phyloP scores from a whole-genome alignment of 1,140 invertebrate species.

The Cyclargus thomasi region DNA sequence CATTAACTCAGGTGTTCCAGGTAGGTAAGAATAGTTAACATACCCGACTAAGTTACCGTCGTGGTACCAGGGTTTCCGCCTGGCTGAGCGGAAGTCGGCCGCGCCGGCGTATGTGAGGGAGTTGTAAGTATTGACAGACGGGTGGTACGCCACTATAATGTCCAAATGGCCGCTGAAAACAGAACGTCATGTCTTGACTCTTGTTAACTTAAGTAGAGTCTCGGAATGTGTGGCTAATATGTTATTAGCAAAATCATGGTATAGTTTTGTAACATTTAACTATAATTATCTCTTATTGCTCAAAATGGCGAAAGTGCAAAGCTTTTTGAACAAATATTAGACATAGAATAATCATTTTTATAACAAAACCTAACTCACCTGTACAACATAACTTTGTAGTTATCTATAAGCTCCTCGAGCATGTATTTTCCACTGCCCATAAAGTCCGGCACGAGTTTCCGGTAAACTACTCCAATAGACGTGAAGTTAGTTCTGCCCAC shows the following conservation, averaged over 20 bases:
- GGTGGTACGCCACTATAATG: conserved; percentile 88
- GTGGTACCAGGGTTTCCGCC: conserved; percentile 60
- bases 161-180: conserved; percentile 90
- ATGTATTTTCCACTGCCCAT: conserved; percentile 86
- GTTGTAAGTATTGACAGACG: conserved; percentile 83
- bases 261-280: no score
- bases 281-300: no score
- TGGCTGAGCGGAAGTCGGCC: conserved; percentile 77
- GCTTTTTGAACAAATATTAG: no score
- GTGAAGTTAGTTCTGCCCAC: conserved; percentile 77
- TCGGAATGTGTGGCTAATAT: no score
- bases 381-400: conserved; percentile 79
- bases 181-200: conserved; percentile 19
- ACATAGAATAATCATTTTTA: no score
- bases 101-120: conserved; percentile 80
- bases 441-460: conserved; percentile 82
- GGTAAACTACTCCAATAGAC: conserved; percentile 76
- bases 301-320: no score
- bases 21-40: conserved; percentile 5
- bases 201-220: no score
- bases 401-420: conserved; percentile 78
- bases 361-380: conserved; percentile 51
- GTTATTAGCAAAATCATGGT: no score
- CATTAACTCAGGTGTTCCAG: neutral
- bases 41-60: conserved; percentile 59